These are phyloP conservation scores for Drosophila eugracilis DNA, from an alignment of 1,140 invertebrate species.

Conservation along the genomic window DNA sequence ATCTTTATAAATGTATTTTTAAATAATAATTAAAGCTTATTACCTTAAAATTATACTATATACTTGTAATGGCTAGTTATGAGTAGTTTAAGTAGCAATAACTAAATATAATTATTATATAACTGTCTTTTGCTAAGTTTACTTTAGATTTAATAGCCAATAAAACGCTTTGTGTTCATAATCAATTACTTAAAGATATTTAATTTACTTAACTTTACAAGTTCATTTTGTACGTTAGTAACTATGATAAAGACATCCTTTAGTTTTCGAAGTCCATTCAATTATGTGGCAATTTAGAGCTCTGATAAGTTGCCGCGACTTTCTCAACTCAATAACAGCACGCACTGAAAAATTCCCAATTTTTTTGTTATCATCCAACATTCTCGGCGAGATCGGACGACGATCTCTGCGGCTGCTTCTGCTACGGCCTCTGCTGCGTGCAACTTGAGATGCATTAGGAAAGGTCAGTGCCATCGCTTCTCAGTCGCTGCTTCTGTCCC, in stretches of 20 bases:
- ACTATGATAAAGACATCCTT: slow-evolving; percentile 6
- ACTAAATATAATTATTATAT: too few relatives aligned
- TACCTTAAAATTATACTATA: neutral
- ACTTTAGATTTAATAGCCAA: too few relatives aligned
- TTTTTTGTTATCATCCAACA: slow-evolving; percentile 36
- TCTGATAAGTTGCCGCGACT: slow-evolving; percentile 18
- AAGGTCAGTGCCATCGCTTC: slow-evolving; percentile 70
- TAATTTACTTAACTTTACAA: neutral
- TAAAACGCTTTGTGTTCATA: neutral
- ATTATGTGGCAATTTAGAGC: slow-evolving; percentile 17
- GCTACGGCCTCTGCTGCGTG: slow-evolving; percentile 39
- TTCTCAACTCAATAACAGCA: slow-evolving; percentile 16
- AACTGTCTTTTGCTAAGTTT: neutral
- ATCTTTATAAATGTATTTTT: too few relatives aligned
- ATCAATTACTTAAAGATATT: neutral
- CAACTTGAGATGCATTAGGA: slow-evolving; percentile 79
- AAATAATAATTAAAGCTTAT: too few relatives aligned
- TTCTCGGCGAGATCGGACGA: slow-evolving; percentile 29
- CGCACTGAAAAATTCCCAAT: slow-evolving; percentile 37
- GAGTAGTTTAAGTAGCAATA: too few relatives aligned
- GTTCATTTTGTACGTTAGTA: neutral
- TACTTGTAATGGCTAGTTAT: too few relatives aligned
- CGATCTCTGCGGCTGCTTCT: slow-evolving; percentile 20
- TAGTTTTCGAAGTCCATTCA: slow-evolving; percentile 4
- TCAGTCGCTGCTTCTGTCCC: slow-evolving; percentile 28